Conservation (phyloP, 1,140 invertebrate species). For the Cherax destructor region DNA sequence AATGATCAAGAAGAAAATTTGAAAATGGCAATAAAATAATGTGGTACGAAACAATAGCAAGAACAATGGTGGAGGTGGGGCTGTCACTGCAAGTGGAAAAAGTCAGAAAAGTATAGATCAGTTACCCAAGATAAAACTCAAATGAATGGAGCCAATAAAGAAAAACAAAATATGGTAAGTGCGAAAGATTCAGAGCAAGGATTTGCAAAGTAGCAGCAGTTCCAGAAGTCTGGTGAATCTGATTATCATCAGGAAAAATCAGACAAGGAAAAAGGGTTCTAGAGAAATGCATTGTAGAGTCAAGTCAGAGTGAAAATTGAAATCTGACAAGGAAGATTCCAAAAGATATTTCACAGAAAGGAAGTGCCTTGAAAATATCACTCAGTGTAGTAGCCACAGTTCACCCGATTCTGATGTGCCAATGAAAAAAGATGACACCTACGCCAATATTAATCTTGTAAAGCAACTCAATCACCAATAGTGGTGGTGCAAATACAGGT, state of each 20-base stretch:
- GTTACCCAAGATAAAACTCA: not conserved
- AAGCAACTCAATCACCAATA: constrained; percentile 42
- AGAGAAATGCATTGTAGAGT: not conserved
- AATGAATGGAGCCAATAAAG: not conserved
- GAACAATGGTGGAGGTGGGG: not conserved
- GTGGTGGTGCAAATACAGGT: not conserved
- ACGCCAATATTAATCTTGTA: constrained; percentile 39
- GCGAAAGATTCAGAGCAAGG: not conserved
- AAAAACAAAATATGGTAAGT: not conserved
- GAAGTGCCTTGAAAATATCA: constrained; percentile 16
- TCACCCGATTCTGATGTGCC: not conserved
- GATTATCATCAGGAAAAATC: not conserved
- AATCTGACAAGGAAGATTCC: not conserved
- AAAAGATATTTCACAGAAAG: not conserved
- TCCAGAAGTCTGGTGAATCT: not conserved
- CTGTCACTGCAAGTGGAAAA: not conserved
- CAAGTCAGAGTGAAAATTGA: not conserved
- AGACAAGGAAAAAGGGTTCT: not conserved
- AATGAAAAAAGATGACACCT: constrained; percentile 65
- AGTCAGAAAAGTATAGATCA: not conserved
- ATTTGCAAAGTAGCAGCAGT: not conserved
- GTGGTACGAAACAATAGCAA: not conserved
- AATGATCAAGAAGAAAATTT: not conserved
- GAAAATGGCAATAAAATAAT: constrained; percentile 11
- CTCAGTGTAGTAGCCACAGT: not conserved